phyloP scores from a whole-genome alignment of 2,888 invertebrate genomes.

The Bhutanitis thaidina region DNA sequence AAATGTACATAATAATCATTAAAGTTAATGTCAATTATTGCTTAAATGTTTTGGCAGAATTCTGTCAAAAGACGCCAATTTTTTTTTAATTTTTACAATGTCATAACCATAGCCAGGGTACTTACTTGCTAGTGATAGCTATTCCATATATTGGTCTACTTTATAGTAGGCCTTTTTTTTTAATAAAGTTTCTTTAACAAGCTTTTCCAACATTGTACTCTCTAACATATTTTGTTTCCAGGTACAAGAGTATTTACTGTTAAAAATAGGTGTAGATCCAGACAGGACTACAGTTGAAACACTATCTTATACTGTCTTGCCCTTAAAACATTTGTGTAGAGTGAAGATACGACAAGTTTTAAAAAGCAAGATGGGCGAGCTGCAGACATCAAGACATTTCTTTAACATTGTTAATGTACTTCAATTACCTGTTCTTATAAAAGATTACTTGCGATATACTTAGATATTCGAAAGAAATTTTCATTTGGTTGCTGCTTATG shows the following conservation, averaged over 20 bases:
- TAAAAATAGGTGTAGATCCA: conserved; percentile 42
- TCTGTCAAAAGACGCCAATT: too few species aligned
- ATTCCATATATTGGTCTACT: too few species aligned
- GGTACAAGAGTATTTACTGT: conserved; percentile 48
- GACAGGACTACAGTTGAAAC: conserved; percentile 32
- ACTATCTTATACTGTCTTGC: conserved; percentile 38
- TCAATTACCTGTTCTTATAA: conserved; percentile 46
- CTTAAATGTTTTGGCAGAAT: too few species aligned
- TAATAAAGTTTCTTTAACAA: too few species aligned
- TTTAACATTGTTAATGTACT: conserved; percentile 41
- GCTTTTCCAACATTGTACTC: too few species aligned
- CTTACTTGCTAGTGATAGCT: too few species aligned
- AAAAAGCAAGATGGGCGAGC: conserved; percentile 26
- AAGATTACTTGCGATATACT: conserved; percentile 50
- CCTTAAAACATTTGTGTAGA: conserved; percentile 58
- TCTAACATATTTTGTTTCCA: conserved; percentile 33
- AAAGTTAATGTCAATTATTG: too few species aligned
- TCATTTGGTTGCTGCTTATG: too few species aligned
- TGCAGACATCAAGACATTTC: conserved; percentile 40
- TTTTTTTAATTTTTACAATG: too few species aligned
- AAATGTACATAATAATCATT: too few species aligned
- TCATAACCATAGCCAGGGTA: too few species aligned
- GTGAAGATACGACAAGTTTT: conserved; percentile 45
- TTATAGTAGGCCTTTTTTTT: too few species aligned
- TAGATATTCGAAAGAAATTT: background rate